These are phyloP conservation scores for Pterobdella sp. DNA, from an alignment of 2,888 invertebrate species.

Conservation along the genomic window DNA sequence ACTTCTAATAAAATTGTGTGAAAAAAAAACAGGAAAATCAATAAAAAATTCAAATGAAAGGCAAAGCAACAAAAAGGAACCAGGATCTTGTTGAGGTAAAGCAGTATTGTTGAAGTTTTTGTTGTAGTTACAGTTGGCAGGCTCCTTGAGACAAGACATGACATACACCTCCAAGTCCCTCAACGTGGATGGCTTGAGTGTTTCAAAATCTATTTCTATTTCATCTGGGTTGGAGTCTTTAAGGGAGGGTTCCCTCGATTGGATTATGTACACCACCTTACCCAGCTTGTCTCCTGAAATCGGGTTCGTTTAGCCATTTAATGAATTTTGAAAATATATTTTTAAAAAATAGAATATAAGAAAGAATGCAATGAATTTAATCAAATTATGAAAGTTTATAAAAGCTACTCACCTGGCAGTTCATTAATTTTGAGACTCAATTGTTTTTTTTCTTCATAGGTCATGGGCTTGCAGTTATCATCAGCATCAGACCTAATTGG, in stretches of 20 bases:
- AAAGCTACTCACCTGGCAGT: conserved; percentile 69
- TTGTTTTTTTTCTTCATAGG: conserved; percentile 97
- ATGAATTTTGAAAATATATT: background rate
- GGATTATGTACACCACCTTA: conserved; percentile 95
- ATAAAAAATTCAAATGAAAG: background rate
- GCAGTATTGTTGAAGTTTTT: background rate
- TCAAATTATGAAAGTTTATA: background rate
- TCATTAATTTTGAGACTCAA: conserved; percentile 97
- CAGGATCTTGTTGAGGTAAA: background rate
- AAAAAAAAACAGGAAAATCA: background rate
- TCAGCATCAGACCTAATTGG: conserved; percentile 66
- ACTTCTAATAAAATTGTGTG: background rate
- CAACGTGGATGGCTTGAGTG: conserved; percentile 91
- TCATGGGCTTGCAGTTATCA: conserved; percentile 96
- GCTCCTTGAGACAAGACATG: conserved; percentile 73
- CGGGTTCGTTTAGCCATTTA: background rate
- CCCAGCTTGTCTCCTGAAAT: conserved; percentile 88
- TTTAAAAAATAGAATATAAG: background rate
- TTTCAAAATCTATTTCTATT: conserved; percentile 99
- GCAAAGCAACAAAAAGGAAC: background rate
- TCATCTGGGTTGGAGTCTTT: conserved; percentile 96
- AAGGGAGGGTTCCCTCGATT: conserved; percentile 84
- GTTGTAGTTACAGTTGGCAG: background rate
- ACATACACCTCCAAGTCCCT: conserved; percentile 96
- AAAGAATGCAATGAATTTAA: background rate